phyloP scores from a whole-genome alignment of 2,797 vertebrate species.

The Acropternis orthonyx region DNA sequence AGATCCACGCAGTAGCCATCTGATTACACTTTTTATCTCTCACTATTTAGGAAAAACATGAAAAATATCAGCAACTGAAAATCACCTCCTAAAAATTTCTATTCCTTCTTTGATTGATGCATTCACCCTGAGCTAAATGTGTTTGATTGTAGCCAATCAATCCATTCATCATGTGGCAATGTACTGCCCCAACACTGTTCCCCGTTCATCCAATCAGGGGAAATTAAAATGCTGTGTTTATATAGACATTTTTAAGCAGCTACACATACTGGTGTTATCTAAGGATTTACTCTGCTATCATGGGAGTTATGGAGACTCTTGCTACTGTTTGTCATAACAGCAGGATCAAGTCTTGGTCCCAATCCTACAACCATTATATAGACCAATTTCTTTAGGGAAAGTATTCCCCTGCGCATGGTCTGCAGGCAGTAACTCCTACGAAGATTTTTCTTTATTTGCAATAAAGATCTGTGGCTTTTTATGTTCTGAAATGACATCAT shows the following conservation, averaged over 20 bases:
- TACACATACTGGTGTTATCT: not conserved
- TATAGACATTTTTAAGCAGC: not conserved
- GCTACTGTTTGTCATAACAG: not conserved
- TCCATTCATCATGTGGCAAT: not conserved
- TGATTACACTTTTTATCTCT: conserved; percentile 12
- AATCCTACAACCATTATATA: not conserved
- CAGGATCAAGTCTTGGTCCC: not conserved
- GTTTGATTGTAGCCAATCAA: not conserved
- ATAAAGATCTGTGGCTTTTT: not conserved
- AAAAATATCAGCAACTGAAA: conserved; percentile 45
- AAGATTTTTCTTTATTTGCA: not conserved
- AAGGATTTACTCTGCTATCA: not conserved
- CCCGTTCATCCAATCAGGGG: not conserved
- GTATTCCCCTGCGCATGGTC: not conserved
- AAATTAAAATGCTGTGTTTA: not conserved
- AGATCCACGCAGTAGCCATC: not conserved
- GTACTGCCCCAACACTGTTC: not conserved
- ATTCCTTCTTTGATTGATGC: not conserved
- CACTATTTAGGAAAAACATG: conserved; percentile 13
- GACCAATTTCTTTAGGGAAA: not conserved
- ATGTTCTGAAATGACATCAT: not conserved
- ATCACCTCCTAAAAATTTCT: not conserved
- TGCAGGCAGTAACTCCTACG: not conserved
- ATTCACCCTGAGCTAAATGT: not conserved
- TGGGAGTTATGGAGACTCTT: not conserved